These are phyloP conservation scores for Anguilla rostrata DNA, from an alignment of 2,113 vertebrate genomes.

Conservation along the genomic window DNA sequence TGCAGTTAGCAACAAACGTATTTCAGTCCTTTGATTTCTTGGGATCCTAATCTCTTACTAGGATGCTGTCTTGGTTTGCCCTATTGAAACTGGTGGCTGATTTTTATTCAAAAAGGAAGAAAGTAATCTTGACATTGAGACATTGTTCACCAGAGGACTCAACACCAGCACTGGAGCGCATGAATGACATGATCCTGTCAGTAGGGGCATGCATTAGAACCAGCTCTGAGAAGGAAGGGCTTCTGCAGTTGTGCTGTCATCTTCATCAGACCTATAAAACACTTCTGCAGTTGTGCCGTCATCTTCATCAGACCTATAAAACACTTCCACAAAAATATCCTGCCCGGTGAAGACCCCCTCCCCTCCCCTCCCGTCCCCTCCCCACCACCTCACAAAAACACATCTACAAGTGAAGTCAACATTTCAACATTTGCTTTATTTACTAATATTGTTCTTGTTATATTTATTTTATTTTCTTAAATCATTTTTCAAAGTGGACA, in stretches of 20 bases:
- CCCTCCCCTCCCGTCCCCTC: too few species aligned
- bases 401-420: conserved; percentile 3
- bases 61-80: not conserved
- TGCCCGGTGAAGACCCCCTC: too few species aligned
- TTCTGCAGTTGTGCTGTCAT: not conserved
- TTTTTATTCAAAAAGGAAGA: too few species aligned
- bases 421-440: conserved; percentile 32
- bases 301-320: not conserved
- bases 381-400: conserved; percentile 17
- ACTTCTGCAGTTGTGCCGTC: not conserved
- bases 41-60: not conserved
- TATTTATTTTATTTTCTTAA: conserved; percentile 23
- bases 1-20: not conserved
- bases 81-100: not conserved
- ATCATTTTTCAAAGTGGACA: conserved; percentile 65
- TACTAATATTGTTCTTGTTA: conserved; percentile 23
- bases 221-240: too few species aligned
- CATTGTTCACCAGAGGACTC: not conserved
- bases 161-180: not conserved
- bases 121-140: too few species aligned
- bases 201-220: not conserved
- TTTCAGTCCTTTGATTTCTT: not conserved
- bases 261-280: not conserved
- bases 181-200: not conserved
- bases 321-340: not conserved